phyloP scores from a whole-genome alignment of 2,888 invertebrate genomes.

The Pyrochroa serraticornis region DNA sequence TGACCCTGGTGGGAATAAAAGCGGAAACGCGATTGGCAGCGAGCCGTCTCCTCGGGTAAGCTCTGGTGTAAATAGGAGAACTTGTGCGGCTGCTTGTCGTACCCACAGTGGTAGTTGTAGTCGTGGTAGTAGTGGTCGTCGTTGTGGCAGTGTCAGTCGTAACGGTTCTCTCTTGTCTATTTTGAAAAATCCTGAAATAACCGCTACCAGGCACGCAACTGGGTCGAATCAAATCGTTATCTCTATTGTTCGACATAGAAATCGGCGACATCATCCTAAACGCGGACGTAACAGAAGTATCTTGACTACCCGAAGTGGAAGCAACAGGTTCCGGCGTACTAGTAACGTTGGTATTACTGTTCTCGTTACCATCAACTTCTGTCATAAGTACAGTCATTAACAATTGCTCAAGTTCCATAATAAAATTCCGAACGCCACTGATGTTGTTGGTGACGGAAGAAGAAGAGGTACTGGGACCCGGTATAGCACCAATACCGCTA shows the following conservation, averaged over 20 bases:
- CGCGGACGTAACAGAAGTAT: background rate
- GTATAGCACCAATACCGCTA: background rate
- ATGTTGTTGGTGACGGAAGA: slow-evolving; percentile 5
- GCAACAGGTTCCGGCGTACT: too few species aligned
- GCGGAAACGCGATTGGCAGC: slow-evolving; percentile 50
- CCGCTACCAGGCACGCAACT: slow-evolving; percentile 6
- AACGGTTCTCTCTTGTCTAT: slow-evolving; percentile 6
- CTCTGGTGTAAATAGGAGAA: slow-evolving; percentile 21
- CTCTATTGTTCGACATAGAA: slow-evolving; percentile 12
- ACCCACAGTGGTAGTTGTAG: slow-evolving; percentile 31
- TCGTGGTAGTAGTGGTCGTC: slow-evolving; percentile 7
- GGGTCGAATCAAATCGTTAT: slow-evolving; percentile 16
- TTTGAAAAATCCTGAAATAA: slow-evolving; percentile 2
- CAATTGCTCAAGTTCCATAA: slow-evolving; percentile 45
- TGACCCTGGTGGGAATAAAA: slow-evolving; percentile 51
- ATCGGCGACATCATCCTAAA: slow-evolving; percentile 12
- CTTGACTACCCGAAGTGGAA: background rate
- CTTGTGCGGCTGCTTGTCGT: slow-evolving; percentile 43
- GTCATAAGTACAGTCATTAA: slow-evolving; percentile 43
- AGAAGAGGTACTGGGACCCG: background rate
- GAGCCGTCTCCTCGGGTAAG: slow-evolving; percentile 42
- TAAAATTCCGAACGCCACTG: slow-evolving; percentile 40
- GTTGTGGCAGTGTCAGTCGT: slow-evolving; percentile 13
- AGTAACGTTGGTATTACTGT: background rate
- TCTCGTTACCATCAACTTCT: slow-evolving; percentile 41